Evolutionary conservation across 2,797 vertebrate species (phyloP), one percentile per base, ranked within the genome.

Genomic region (Rallus crepitans): DNA sequence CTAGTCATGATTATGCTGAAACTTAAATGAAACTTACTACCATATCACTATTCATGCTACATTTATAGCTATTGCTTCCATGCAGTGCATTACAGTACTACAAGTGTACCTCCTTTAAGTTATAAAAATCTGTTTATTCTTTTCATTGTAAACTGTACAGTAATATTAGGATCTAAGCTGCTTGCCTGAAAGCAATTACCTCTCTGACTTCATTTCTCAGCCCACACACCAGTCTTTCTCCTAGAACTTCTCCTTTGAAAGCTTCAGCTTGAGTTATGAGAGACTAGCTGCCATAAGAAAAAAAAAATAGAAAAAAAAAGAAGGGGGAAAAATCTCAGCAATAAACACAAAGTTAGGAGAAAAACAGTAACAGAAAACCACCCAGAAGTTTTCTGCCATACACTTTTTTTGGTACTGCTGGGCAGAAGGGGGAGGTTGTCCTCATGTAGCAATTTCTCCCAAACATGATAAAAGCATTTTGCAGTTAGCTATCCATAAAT

Each of bases 201-300:
- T 33, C 31, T 79, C 47, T 81, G 76, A 72, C 25, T 90, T 88
- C 3, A 47, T 72, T 79, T 94, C 47, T 91, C 61, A 87, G 37
- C n/a, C 33, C 13, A 66, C 33, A 47, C 35, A 61, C 77, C 68
- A 59, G 11, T 60, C 47, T 87, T 72, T 47, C 17, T 77, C 50
- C 66, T 66, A 73, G 40, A 93, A 63, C 21, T 48, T 87, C 66
- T 61, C 30, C 28, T 16, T 73, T 52, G 45, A 93, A 94, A 87
- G 35, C 20, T 76, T 65, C 60, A 69, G 19, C 10, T 11, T 56
- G 20, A 90, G 13, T 92, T 85, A 39, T 8, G 31, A 28, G 27
- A 69, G 2, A 47, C 12, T n/a, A 48, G 17, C 7, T 61, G 18
- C 17, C 15, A 23, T 12, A 39, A 66, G 24, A 12, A 24, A 24